phyloP scores from a whole-genome alignment of 2,888 invertebrate genomes.

The Philereme vetulata region DNA sequence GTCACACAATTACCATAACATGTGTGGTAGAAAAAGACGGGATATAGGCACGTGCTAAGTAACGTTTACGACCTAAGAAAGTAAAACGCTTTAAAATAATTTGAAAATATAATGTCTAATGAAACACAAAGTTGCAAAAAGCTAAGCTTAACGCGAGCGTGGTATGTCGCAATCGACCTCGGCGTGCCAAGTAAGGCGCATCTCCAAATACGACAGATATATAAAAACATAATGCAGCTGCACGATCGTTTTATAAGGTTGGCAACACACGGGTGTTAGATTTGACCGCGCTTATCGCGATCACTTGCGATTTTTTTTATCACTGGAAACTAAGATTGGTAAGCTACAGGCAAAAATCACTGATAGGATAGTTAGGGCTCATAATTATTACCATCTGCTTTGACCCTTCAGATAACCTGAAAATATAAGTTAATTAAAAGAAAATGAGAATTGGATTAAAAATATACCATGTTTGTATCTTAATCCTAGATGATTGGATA shows the following conservation, averaged over 20 bases:
- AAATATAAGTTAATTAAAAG: no score
- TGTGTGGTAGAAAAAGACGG: no score
- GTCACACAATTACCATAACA: no score
- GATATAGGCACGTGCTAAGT: no score
- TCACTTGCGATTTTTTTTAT: neutral
- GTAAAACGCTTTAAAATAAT: neutral
- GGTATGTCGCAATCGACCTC: constrained; percentile 32
- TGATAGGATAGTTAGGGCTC: no score
- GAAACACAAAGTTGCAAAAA: constrained; percentile 18
- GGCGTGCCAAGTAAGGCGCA: constrained; percentile 31
- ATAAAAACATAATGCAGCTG: constrained; percentile 31
- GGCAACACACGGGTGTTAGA: constrained; percentile 15
- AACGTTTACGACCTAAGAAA: neutral
- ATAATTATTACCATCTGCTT: no score
- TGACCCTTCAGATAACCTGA: no score
- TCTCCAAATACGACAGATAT: constrained; percentile 32
- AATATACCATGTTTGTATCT: no score
- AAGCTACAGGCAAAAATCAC: no score
- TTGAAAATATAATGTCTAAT: neutral
- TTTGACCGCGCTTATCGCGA: neutral
- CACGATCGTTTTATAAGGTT: constrained; percentile 17
- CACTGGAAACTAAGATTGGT: neutral
- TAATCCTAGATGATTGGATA: no score
- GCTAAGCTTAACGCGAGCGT: constrained; percentile 10
- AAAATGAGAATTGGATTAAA: no score